Base-by-base conservation (phyloP, 2,113 vertebrate genomes). In the Periophthalmodon schlosseri region DNA sequence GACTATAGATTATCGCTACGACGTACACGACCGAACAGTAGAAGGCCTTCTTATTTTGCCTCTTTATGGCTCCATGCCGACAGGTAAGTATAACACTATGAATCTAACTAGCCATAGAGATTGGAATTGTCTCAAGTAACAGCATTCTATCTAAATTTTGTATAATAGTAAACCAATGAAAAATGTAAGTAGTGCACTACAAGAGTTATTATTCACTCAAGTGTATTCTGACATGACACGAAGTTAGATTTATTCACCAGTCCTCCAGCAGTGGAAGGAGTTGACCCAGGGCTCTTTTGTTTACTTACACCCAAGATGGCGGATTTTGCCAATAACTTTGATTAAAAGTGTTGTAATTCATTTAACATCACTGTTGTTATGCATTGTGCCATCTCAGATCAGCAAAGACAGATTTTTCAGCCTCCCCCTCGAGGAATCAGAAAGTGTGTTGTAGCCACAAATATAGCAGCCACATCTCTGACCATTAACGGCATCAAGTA, bases 381-480 rank as follows among this genome's bases (percentile, higher is more conserved):
- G 56, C 67, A 78, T 15, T 70, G 18, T 15, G 73, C 46, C 80
- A 73, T 1, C 88, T 85, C 60, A 99, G 97, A 98, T 90, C 97
- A 99, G 28, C 98, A 99, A 86, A 96, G 91, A 80, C 95, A 93
- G 86, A 98, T 99, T 84, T 99, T 99, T 94, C 93, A 97, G 84
- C 95, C 96, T 23, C 93, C 98, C 14, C 97, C 97, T 58, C 76
- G 86, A 34, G 93, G 96, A 75, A 95, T 99, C 81, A 95, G 98
- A 33, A 99, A 98, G 77, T 99, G 98, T 84, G 96, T 99, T 2
- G 94, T 99, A 44, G 96, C 97, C 34, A 99, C 98, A 1, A 99
- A 99, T 83, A 98, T 99, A 58, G 97, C 98, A 84, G 97, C 97
- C 61, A 99, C 98, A 1, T 99, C 98, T 78, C 93, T 99, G 79